Evolutionary conservation across 2,113 vertebrate genomes (phyloP), one percentile per base, ranked within the genome.

Genomic region (Cygnus buccinator): DNA sequence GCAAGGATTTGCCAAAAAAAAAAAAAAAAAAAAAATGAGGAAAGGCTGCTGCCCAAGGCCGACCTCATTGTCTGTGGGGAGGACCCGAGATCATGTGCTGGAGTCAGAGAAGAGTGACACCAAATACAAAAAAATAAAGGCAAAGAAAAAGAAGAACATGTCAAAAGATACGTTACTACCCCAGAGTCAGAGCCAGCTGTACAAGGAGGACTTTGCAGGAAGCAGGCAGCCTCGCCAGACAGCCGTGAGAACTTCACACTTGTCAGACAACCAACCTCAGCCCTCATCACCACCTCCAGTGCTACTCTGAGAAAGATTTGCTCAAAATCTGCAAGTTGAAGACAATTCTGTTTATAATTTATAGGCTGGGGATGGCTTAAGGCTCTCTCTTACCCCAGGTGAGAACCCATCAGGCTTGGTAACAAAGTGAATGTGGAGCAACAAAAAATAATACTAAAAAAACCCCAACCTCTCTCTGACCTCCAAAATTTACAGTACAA

Each of bases 211-310:
- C 44, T 41, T 84, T 84, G 90, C 89, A 92, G 46, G 68, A 82
- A 82, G 84, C 81, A 95, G 73, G 75, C 13, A 82, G 80, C 84
- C 87, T 55, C 89, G 95, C 96, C 96, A 95, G 94, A 95, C 92
- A 94, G 89, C 90, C 92, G 95, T 92, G 94, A 95, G 96, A 95
- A 85, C 86, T 89, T 96, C 94, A 91, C 67, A 70, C 90, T 93
- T 83, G 76, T 84, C 89, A 84, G 73, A 90, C 83, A 96, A 93
- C 81, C 89, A 93, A 35, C n/a, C 62, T 84, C 55, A 0, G 58
- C 94, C 82, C 89, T 87, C 57, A 92, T 82, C 90, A 87, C 74
- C 80, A 82, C 65, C 86, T 84, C 88, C 84, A 87, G 74, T 1
- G 66, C 39, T 93, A 54, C 63, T 81, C 89, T 67, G 73, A 83